Evolutionary conservation across 92 coral and sea anemone genomes (phyloP), one percentile per base, ranked within the genome.

Genomic region (Pocillopora meandrina): DNA sequence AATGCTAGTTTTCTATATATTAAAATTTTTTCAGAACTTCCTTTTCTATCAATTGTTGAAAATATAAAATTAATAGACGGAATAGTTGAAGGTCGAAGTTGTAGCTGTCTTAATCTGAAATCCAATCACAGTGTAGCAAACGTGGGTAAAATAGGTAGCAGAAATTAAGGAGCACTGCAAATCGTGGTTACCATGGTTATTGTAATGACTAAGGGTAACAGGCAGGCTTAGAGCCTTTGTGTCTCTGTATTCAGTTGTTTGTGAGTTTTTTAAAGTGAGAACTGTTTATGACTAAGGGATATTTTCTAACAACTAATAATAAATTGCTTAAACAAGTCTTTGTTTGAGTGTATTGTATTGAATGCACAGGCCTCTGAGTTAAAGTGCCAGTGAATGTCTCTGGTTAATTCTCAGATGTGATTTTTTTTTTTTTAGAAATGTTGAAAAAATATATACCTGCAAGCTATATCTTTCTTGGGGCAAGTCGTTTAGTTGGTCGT

Each of bases 1-100:
- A 75, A 56, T 75, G 71, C 82, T 83, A 83, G 86, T 83, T 83
- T 83, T 83, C 80, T 83, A 42, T 82, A 34, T 66, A 61, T 74
- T 73, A 59, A 72, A 36, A 72, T 18, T 71, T 73, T 62, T 64
- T 58, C 26, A 9, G 62, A 35, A 66, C 61, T 21, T 12, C 19
- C 56, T 72, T 82, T 83, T 81, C 57, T 81, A 81, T 71, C 74
- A 63, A 55, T 72, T 83, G 56, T 83, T 72, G 80, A 49, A 55
- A 61, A 52, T 23, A 13, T 21, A 61, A 47, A 21, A 71, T 35
- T 20, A 11, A 56, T 57, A 17, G 62, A 4, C 47, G 12, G 59
- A 35, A 17, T 18, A 31, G 9, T 2, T 19, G 12, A 66, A 8
- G n/a, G 21, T 34, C 20, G 5, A 36, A 81, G 59, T 70, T 71